Evolutionary conservation across 2,113 vertebrate species (phyloP).

Genomic region (Cinclus cinclus): DNA sequence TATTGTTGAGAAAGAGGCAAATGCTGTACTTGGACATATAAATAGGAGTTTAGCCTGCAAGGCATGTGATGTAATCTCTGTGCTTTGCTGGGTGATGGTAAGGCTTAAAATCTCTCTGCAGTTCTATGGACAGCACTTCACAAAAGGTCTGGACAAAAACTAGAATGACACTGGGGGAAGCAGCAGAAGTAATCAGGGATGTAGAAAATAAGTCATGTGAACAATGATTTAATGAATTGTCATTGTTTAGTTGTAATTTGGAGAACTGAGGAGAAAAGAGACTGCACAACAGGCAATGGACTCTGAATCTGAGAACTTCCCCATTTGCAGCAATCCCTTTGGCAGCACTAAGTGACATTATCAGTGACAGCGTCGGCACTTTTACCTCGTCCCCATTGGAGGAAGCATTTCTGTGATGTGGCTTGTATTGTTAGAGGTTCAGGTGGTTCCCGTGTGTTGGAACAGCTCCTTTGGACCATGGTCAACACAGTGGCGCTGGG

Average conservation of each 20-base stretch:
- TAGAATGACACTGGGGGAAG: background rate
- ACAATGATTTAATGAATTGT: background rate
- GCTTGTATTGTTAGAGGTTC: background rate
- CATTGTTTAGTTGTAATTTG: background rate
- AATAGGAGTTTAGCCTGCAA: slow-evolving; percentile 56
- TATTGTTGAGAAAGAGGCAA: slow-evolving; percentile 36
- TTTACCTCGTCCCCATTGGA: background rate
- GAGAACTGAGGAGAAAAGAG: background rate
- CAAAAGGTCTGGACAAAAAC: background rate
- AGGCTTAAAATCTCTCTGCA: background rate
- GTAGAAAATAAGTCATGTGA: background rate
- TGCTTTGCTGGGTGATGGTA: background rate
- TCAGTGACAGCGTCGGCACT: background rate
- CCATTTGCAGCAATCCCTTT: background rate
- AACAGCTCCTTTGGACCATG: background rate
- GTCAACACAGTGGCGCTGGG: background rate
- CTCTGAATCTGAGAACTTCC: background rate
- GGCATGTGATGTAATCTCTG: slow-evolving; percentile 48
- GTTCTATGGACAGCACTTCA: background rate
- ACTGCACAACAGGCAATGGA: background rate
- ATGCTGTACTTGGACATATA: slow-evolving; percentile 38
- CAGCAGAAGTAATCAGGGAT: background rate
- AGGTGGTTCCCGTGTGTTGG: background rate
- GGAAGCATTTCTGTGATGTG: background rate
- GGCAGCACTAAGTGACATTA: background rate